Base-by-base conservation (phyloP, 2,888 invertebrate species). In the Rhimphoctona megacephalus region DNA sequence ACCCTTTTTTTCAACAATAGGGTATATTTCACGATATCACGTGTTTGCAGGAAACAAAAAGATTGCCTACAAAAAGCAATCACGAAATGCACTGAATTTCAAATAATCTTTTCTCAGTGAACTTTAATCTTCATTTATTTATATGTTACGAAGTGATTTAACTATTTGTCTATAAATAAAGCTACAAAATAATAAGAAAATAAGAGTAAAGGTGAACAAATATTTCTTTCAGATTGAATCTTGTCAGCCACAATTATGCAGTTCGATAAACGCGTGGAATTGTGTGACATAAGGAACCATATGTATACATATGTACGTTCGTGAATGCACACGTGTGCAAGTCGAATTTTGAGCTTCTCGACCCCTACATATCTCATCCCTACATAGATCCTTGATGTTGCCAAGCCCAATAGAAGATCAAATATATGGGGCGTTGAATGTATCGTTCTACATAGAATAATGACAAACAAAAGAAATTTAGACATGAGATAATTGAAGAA, bases 201-300 rank as follows among this genome's bases (percentile, higher is more conserved):
- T 1, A 43, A 19, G 22, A 66, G 49, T 6, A 81, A 66, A 22
- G 36, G 22, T 57, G 19, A n/a, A 14, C 43, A 36, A 57, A 52
- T 49, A 17, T 25, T 36, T 39, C 25, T 2, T 25, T 64, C 69
- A 33, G 74, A 70, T 79, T 43, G 74, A 79, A 82, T 76, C 52
- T 73, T 14, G 52, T 85, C 61, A 61, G 39, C 33, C 73, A 25
- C 11, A 52, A 3, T 46, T 49, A 46, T 61, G 66, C 43, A 74
- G 67, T 22, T 49, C 67, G 67, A 79, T 82, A 85, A 85, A 85
- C 39, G 52, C 82, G 57, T n/a, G n/a, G 46, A 74, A 69, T 67
- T 30, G 74, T 69, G 49, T 79, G 52, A 76, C 36, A 64, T 73
- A 81, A n/a, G 33, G n/a, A 43, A 25, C 66, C 54, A 33, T 22